Percentiles rank a stretch among this genome's conserved stretches.
phyloP scores from a whole-genome alignment of 64 coral and sea anemone genomes.

The Trachythela sp. region DNA sequence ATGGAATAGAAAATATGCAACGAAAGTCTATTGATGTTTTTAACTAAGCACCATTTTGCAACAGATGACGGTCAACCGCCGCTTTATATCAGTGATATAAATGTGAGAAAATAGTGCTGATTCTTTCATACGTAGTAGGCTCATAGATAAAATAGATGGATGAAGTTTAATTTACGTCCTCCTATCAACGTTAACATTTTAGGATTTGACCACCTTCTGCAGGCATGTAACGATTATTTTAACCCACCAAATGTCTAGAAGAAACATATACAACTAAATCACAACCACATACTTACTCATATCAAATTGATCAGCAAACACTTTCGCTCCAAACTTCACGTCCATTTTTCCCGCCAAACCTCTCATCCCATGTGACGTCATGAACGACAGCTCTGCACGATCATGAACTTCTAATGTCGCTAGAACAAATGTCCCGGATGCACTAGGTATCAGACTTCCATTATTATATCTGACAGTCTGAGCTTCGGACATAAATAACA shows the following conservation, averaged over 20 bases:
- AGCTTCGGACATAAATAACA: slow-evolving; percentile 49
- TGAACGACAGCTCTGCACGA: slow-evolving; percentile 70
- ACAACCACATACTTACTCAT: slow-evolving; percentile 12
- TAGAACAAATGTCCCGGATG: slow-evolving; percentile 67
- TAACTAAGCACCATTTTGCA: too few relatives aligned
- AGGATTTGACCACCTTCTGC: too few relatives aligned
- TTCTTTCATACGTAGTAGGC: too few relatives aligned
- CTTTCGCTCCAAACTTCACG: slow-evolving; percentile 75
- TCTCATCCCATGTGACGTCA: slow-evolving; percentile 54
- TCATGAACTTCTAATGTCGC: slow-evolving; percentile 86
- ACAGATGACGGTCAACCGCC: too few relatives aligned
- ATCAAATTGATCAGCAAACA: slow-evolving; percentile 58
- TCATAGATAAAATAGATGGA: too few relatives aligned
- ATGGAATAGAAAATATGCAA: neutral
- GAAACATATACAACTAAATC: neutral
- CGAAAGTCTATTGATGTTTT: neutral
- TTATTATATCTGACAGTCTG: slow-evolving; percentile 73
- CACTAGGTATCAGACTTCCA: slow-evolving; percentile 38
- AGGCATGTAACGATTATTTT: too few relatives aligned
- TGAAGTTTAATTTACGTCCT: too few relatives aligned
- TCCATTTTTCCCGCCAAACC: slow-evolving; percentile 68
- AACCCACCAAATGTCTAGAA: neutral
- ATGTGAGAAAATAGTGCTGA: too few relatives aligned
- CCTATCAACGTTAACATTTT: too few relatives aligned
- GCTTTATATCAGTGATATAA: too few relatives aligned